These are phyloP conservation scores for Oreochromis mossambicus DNA, from an alignment of 2,797 vertebrate species.

Conservation along the genomic window DNA sequence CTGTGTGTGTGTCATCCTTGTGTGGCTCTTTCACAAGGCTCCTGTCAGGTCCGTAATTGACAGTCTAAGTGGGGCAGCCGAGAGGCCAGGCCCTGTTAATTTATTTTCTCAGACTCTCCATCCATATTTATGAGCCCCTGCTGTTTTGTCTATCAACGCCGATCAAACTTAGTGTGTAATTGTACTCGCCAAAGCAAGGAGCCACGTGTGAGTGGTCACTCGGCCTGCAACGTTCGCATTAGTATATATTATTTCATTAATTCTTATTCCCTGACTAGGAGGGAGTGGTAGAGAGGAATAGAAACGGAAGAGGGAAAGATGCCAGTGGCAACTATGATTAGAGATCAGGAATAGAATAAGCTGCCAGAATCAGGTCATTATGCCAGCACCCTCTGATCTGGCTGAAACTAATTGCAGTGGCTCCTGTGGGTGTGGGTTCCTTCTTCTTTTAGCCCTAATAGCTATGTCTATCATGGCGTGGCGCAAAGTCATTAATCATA, in stretches of 20 bases:
- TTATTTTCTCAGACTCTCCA: constrained; percentile 91
- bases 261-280: constrained; percentile 40
- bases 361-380: constrained; percentile 65
- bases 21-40: constrained; percentile 82
- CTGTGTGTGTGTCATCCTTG: constrained; percentile 67
- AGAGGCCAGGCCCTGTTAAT: constrained; percentile 92
- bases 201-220: constrained; percentile 73
- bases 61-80: constrained; percentile 93
- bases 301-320: constrained; percentile 29
- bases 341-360: constrained; percentile 55
- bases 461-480: constrained; percentile 42
- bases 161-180: constrained; percentile 87
- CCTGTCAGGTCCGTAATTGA: constrained; percentile 89
- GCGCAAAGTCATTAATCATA: constrained; percentile 57
- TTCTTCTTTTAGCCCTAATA: constrained; percentile 49
- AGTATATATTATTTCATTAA: constrained; percentile 75
- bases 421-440: constrained; percentile 51
- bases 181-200: constrained; percentile 82
- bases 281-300: constrained; percentile 5
- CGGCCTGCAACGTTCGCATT: constrained; percentile 56
- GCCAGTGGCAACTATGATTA: constrained; percentile 44
- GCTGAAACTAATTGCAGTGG: constrained; percentile 62
- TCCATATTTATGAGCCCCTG: constrained; percentile 97
- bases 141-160: constrained; percentile 96
- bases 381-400: constrained; percentile 64